Evolutionary conservation across 2,888 invertebrate species (phyloP).

Genomic region (Euplexia lucipara): DNA sequence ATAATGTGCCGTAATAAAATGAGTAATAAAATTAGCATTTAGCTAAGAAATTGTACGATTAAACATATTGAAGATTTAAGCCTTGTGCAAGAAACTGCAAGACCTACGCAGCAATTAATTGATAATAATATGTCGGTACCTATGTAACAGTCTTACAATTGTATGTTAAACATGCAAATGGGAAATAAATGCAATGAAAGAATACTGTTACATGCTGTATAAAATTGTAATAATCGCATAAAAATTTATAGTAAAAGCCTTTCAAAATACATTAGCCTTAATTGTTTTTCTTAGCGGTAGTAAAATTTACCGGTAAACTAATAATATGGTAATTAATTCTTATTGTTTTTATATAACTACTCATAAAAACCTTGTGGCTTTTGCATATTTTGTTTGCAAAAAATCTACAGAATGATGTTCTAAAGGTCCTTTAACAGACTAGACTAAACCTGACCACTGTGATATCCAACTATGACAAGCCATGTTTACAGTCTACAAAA

Average conservation of each 20-base stretch:
- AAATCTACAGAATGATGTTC: no score
- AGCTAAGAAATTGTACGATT: conserved; percentile 46
- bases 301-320: neutral
- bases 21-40: conserved; percentile 44
- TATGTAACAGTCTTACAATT: conserved; percentile 11
- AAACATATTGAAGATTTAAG: conserved; percentile 31
- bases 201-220: neutral
- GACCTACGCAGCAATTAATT: conserved; percentile 27
- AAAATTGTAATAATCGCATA: conserved; percentile 27
- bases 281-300: neutral
- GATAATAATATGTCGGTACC: neutral
- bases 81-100: conserved; percentile 27
- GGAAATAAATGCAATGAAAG: conserved; percentile 16
- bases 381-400: no score
- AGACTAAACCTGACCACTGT: neutral
- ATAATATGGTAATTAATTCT: neutral
- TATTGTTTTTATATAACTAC: neutral
- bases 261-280: neutral
- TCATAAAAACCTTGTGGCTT: no score
- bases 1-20: conserved; percentile 40
- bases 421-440: no score
- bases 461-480: conserved; percentile 1
- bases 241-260: conserved; percentile 7
- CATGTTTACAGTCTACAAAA: neutral
- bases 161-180: conserved; percentile 15